Base-by-base conservation (phyloP, 2,888 invertebrate genomes). In the Pycnomerus fuliginosus region DNA sequence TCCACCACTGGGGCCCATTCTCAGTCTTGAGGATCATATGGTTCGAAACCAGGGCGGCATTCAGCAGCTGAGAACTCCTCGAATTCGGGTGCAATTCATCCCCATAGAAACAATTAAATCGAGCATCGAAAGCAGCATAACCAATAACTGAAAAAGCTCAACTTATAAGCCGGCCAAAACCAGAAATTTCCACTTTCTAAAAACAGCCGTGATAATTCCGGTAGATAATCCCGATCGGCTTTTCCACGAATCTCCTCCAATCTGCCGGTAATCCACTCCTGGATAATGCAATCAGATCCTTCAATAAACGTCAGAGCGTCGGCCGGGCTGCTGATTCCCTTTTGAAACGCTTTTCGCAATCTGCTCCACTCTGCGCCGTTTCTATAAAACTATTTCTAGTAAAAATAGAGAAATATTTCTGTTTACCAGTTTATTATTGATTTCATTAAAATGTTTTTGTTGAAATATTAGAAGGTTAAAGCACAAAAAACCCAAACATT, bases 301-400 rank as follows among this genome's bases (percentile, higher is more conserved):
- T 74, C 67, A 1, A 91, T 68, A 62, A 88, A 87, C 50, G 70
- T 74, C 47, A 80, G 77, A 1, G 89, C 84, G 61, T 82, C 83
- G 53, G 78, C 77, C 0, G 87, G 84, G 47, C 84, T 82, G 49
- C 88, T 86, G 12, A 92, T 70, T 30, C 84, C 84, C 64, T 85
- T 87, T 72, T 93, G 93, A 56, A 91, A 84, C 43, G 83, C 80
- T 54, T 83, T 85, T 11, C 93, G 77, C 1, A 92, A 70, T 48
- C 80, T 76, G 80, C 84, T 84, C 94, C 93, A 93, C 39, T 88
- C 85, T 1, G 76, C 67, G 0, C 92, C 93, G 69, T 93, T 93
- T 24, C 90, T 91, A 56, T 41, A 76, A 71, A 49, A 38, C 41
- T 20, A 20, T 5, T 20, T 20, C 8, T 8, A 20, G n/a, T n/a